A percentile compares a stretch with the other conserved stretches of the same genome.
phyloP scores from a whole-genome alignment of 1,140 invertebrate genomes.

The Oryctes rhinoceros region DNA sequence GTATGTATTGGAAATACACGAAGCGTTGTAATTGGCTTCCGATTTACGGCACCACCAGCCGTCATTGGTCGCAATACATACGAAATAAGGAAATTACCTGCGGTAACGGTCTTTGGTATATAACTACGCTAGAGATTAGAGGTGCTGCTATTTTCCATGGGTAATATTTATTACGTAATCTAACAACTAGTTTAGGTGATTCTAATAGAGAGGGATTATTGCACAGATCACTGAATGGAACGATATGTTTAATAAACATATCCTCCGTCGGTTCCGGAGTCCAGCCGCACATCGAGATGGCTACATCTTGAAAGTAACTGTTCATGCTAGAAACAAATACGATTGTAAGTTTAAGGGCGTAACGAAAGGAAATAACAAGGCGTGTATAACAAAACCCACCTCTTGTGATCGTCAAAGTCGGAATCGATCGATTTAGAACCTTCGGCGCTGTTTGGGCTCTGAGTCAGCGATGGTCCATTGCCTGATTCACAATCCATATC shows the following conservation, averaged over 20 bases:
- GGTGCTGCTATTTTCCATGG: slow-evolving; percentile 89
- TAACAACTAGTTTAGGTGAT: slow-evolving; percentile 87
- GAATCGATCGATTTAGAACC: slow-evolving; percentile 81
- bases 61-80: no score
- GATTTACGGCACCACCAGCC: no score
- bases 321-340: slow-evolving; percentile 44
- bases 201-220: slow-evolving; percentile 80
- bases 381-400: slow-evolving; percentile 49
- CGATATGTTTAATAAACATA: slow-evolving; percentile 77
- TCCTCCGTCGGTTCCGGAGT: slow-evolving; percentile 70
- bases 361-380: no score
- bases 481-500: slow-evolving; percentile 96
- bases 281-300: slow-evolving; percentile 85
- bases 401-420: slow-evolving; percentile 77
- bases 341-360: no score
- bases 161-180: slow-evolving; percentile 87
- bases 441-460: slow-evolving; percentile 90
- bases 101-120: slow-evolving; percentile 84
- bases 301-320: slow-evolving; percentile 69
- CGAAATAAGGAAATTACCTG: slow-evolving; percentile 58
- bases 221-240: slow-evolving; percentile 86
- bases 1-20: no score
- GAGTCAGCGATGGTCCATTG: slow-evolving; percentile 91
- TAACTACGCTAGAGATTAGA: slow-evolving; percentile 83
- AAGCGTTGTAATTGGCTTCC: no score